phyloP scores from a whole-genome alignment of 2,888 invertebrate genomes.

The Coleophora flavipennella region DNA sequence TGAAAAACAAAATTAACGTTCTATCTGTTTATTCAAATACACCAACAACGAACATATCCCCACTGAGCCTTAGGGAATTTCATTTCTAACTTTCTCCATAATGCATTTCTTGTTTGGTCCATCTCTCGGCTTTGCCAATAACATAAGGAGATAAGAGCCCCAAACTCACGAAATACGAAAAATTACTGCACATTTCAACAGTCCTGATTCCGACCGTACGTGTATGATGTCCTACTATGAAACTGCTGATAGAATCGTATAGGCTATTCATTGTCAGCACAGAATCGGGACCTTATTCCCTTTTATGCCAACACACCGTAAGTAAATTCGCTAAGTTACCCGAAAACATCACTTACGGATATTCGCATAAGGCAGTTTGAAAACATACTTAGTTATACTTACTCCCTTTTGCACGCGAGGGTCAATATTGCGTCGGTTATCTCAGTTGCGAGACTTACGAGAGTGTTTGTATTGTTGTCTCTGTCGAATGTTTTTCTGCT shows the following conservation, averaged over 20 bases:
- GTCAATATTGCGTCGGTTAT: slow-evolving; percentile 13
- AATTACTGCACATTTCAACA: slow-evolving; percentile 17
- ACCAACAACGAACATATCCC: too few relatives aligned
- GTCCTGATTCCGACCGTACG: slow-evolving; percentile 10
- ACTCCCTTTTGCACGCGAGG: slow-evolving; percentile 16
- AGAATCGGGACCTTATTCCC: slow-evolving; percentile 8
- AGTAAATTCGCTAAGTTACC: slow-evolving; percentile 1
- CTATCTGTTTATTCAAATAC: too few relatives aligned
- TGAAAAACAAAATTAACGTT: too few relatives aligned
- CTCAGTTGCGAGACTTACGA: slow-evolving; percentile 1
- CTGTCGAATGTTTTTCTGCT: slow-evolving; percentile 35
- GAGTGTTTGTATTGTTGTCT: background rate
- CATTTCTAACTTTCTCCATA: too few relatives aligned
- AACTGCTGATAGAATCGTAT: slow-evolving; percentile 46
- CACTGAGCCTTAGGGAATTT: too few relatives aligned
- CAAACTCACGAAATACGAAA: slow-evolving; percentile 15
- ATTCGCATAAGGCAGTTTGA: too few relatives aligned
- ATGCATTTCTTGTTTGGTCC: slow-evolving; percentile 1
- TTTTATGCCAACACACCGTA: background rate
- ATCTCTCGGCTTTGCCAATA: slow-evolving; percentile 5
- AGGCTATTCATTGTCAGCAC: slow-evolving; percentile 38
- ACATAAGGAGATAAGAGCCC: slow-evolving; percentile 12
- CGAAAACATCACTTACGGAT: background rate
- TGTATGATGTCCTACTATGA: slow-evolving; percentile 19
- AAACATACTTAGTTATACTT: too few relatives aligned